Evolutionary conservation across 2,888 invertebrate species (phyloP).

Genomic region (Drosophila hamatofila): DNA sequence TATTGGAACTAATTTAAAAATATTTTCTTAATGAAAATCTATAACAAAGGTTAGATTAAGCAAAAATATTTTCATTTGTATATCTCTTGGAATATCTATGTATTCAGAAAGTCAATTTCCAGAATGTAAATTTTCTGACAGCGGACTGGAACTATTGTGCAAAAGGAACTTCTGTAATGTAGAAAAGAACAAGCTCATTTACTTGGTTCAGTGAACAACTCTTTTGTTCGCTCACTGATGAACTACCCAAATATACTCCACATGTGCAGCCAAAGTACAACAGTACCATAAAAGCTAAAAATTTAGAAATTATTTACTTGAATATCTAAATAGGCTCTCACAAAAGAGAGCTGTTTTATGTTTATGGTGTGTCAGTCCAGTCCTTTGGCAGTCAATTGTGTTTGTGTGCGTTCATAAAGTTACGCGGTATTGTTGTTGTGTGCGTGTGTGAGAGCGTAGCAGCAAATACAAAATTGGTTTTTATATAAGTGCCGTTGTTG

Average conservation of each 20-base stretch:
- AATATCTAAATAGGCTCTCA: slow-evolving; percentile 26
- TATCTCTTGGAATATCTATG: too few relatives aligned
- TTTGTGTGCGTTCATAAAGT: slow-evolving; percentile 41
- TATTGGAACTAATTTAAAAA: neutral
- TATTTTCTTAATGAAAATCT: neutral
- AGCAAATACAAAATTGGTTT: slow-evolving; percentile 57
- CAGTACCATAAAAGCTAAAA: slow-evolving; percentile 51
- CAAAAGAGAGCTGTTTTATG: slow-evolving; percentile 17
- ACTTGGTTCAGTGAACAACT: slow-evolving; percentile 36
- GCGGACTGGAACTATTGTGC: neutral
- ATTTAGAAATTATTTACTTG: slow-evolving; percentile 50
- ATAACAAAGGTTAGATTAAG: too few relatives aligned
- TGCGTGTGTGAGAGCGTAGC: slow-evolving; percentile 35
- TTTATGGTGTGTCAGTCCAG: slow-evolving; percentile 22
- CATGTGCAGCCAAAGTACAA: slow-evolving; percentile 57
- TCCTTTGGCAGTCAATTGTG: slow-evolving; percentile 29
- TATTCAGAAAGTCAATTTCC: too few relatives aligned
- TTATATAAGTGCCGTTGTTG: slow-evolving; percentile 69
- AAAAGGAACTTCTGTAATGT: slow-evolving; percentile 8
- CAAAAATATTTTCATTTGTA: too few relatives aligned
- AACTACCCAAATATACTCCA: slow-evolving; percentile 50
- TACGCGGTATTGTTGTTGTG: slow-evolving; percentile 43
- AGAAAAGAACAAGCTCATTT: slow-evolving; percentile 34
- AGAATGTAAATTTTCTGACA: neutral
- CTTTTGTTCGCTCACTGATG: slow-evolving; percentile 31